Evolutionary conservation across 2,888 invertebrate species (phyloP).

Genomic region (Metellina segmentata): DNA sequence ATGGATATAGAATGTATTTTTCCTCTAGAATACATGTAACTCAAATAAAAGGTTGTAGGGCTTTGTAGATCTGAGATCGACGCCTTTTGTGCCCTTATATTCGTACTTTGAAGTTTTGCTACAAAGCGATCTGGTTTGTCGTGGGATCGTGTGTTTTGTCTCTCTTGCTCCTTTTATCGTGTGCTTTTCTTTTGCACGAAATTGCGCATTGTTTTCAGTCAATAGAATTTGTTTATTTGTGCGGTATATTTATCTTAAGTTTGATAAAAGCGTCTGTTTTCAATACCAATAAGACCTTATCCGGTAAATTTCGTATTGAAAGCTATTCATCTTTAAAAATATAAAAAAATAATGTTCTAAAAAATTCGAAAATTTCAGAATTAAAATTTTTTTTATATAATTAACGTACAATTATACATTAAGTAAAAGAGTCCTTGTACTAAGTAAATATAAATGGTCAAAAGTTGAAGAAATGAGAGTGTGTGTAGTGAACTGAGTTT

Average conservation of each 20-base stretch:
- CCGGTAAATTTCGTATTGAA: not conserved
- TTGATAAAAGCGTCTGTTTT: no score
- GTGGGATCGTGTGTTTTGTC: not conserved
- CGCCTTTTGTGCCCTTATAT: constrained; percentile 41
- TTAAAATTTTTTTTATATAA: not conserved
- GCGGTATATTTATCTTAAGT: no score
- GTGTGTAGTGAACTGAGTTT: not conserved
- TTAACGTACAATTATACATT: not conserved
- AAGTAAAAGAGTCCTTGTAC: not conserved
- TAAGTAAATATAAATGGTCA: not conserved
- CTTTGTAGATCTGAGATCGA: constrained; percentile 28
- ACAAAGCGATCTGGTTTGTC: constrained; percentile 44
- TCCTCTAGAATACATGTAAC: constrained; percentile 64
- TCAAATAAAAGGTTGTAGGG: constrained; percentile 57
- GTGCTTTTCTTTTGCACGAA: no score
- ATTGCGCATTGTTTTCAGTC: no score
- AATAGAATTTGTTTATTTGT: no score
- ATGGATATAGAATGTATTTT: constrained; percentile 61
- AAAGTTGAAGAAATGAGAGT: not conserved
- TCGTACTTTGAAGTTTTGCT: constrained; percentile 65
- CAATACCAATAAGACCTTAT: no score
- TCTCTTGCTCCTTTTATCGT: not conserved
- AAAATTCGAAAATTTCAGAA: not conserved
- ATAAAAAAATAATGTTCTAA: not conserved
- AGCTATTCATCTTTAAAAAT: not conserved